Base-by-base conservation (phyloP, 2,113 vertebrate genomes). In the Tyto alba region DNA sequence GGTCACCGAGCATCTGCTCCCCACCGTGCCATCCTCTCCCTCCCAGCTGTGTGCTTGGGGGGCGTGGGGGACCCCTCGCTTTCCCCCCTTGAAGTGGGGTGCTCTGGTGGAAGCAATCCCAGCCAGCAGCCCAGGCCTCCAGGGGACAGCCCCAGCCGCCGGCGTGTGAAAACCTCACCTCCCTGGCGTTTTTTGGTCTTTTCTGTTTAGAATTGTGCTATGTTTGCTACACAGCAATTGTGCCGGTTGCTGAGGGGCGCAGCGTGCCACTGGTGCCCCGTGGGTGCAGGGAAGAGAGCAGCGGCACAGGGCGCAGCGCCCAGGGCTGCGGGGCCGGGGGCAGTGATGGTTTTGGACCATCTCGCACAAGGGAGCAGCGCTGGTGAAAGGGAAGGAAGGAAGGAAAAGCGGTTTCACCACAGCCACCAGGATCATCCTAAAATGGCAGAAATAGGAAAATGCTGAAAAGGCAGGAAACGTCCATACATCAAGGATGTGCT, bases 291-390 rank as follows among this genome's bases (percentile, higher is more conserved):
- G 34, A 17, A 48, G 43, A 34, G 38, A 34, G 26, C n/a, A 14
- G 59, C 8, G 3, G 45, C 2, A 1, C 11, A 19, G 36, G 23
- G 26, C 23, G 62, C 34, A 22, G 45, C 20, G 47, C 41, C 72
- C 66, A 18, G 18, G 45, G 25, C 66, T 72, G 57, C 9, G 1
- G n/a, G 26, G 30, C 12, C 13, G 7, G 78, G 21, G 15, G 20
- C 1, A 0, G 18, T 27, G 53, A 34, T 2, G 0, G 30, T 45
- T 48, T 47, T 3, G 2, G 73, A 29, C 55, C 2, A 0, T 56
- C 29, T 81, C 4, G 0, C 5, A 2, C 13, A 6, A 26, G 52
- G 45, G 32, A 52, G 40, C 52, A 60, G 32, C 19, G 9, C 21
- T 36, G 48, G 15, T 26, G 10, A 59, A 34, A 62, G 38, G 43